Conservation (phyloP, 1,140 invertebrate genomes). For the Cylas formicarius region DNA sequence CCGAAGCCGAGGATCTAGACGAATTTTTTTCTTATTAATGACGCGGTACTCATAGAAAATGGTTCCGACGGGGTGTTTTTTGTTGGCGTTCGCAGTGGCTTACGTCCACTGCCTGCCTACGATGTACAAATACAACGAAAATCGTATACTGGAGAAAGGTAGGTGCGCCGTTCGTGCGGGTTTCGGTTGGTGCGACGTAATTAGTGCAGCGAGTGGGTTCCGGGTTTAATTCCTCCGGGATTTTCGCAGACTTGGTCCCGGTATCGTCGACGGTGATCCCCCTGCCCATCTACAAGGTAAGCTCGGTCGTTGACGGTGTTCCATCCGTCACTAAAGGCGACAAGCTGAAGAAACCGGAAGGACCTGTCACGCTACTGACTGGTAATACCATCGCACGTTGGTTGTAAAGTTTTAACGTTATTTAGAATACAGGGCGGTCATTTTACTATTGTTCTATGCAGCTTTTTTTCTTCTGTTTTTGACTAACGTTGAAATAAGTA, state of each 20-base stretch:
- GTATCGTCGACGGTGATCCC: slow-evolving; percentile 60
- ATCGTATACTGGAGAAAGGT: slow-evolving; percentile 34
- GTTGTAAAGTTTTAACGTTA: too few relatives aligned
- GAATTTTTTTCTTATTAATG: too few relatives aligned
- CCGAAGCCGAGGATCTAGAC: too few relatives aligned
- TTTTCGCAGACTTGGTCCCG: slow-evolving; percentile 49
- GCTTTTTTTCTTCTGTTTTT: too few relatives aligned
- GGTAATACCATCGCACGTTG: too few relatives aligned
- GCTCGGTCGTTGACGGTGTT: slow-evolving; percentile 33
- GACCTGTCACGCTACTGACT: slow-evolving; percentile 32
- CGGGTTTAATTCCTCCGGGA: slow-evolving; percentile 7
- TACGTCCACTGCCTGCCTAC: slow-evolving; percentile 21
- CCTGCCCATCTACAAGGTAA: slow-evolving; percentile 51
- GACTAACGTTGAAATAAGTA: too few relatives aligned
- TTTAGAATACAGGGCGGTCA: too few relatives aligned
- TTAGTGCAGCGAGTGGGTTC: too few relatives aligned
- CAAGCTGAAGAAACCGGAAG: slow-evolving; percentile 28
- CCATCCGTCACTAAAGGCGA: slow-evolving; percentile 24
- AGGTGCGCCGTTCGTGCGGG: too few relatives aligned
- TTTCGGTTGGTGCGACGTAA: slow-evolving; percentile 5
- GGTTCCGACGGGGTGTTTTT: slow-evolving; percentile 1
- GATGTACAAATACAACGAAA: slow-evolving; percentile 34
- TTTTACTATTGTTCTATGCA: too few relatives aligned
- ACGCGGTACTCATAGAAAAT: neutral
- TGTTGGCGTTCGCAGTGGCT: slow-evolving; percentile 2